Base-by-base conservation (phyloP, 2,113 vertebrate species). In the Periophthalmodon schlosseri region DNA sequence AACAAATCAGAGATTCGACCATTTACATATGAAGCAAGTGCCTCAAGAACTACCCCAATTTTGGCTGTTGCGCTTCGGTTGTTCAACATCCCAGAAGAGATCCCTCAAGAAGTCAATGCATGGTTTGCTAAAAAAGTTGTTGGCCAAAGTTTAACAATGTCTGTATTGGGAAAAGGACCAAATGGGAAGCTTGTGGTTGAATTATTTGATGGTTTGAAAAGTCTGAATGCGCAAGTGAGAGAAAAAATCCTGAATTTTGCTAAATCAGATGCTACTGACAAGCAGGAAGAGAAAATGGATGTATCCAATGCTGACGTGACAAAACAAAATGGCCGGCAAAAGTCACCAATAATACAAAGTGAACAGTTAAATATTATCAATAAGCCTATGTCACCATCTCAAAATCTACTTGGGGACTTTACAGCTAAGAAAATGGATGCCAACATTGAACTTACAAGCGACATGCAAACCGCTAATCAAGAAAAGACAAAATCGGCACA, bases 11-110 rank as follows among this genome's bases (percentile, higher is more conserved):
- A 95, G 28, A 63, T 97, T 63, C 76, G 93, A 58, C 91, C 92
- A 2, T 76, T 96, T 84, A 93, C 95, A 23, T 56, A 5, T 2
- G 87, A 94, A 72, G 93, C 88, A 0, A 90, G 70, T 34, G 77
- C 87, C 2, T 61, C 93, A 57, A 90, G 93, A 65, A 91, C 94
- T 73, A 72, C 94, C 81, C 96, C 96, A 28, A 94, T 96, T 88
- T 95, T 95, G 73, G 96, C 95, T 14, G 44, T 99, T 80, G 94
- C 89, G 50, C 95, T 97, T 68, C 94, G 89, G 0, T 90, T 98
- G 28, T 95, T 93, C 28, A 89, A 95, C 69, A 61, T 95, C 56
- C 88, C 92, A 36, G 58, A 61, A 46, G 79, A 90, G 2, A 74
- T 93, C 73, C 87, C 95, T 0, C 34, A 84, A 71, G 93, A 96